Evolutionary conservation across 2,888 invertebrate genomes (phyloP), one percentile per base, ranked within the genome.

Genomic region (Hoplodrina ambigua): DNA sequence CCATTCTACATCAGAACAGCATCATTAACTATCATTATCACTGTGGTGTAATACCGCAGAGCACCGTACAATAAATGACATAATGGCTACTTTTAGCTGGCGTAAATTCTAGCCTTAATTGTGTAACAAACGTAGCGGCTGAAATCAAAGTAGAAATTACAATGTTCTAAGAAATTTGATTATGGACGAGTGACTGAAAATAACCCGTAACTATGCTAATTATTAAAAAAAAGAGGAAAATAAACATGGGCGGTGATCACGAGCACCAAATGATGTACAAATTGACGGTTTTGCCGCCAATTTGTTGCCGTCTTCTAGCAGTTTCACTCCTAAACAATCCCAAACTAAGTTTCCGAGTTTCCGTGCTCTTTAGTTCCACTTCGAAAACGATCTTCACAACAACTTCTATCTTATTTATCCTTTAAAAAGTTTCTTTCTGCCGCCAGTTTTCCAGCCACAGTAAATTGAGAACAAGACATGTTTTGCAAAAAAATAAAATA

Each of bases 1-100:
- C 41, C 70, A 64, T 77, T 76, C 63, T 67, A 67, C 53, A 72
- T 59, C 63, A 46, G 61, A 50, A 58, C 50, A 78, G 58, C 65
- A 54, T 67, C 76, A 79, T 81, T 79, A 76, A 41, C 56, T 65
- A 60, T 71, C 58, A 81, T 79, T 79, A 81, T 53, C 69, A 63
- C 25, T 71, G 72, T 69, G 53, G 55, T 67, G 69, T 79, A 76
- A 69, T 79, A 72, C 68, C 60, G 55, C 62, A 44, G 66, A 65
- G 60, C 25, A 59, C 53, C 15, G 52, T 60, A 41, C 20, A 56
- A 59, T 79, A 67, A 78, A 71, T 81, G 54, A 61, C 56, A 62
- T 81, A 81, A 81, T 73, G 33, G 44, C 70, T 67, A 70, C 63
- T 75, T 60, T 70, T 80, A 64, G 61, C 25, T 54, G n/a, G 25